phyloP scores from a whole-genome alignment of 2,888 invertebrate genomes.

The Xestia xanthographa region DNA sequence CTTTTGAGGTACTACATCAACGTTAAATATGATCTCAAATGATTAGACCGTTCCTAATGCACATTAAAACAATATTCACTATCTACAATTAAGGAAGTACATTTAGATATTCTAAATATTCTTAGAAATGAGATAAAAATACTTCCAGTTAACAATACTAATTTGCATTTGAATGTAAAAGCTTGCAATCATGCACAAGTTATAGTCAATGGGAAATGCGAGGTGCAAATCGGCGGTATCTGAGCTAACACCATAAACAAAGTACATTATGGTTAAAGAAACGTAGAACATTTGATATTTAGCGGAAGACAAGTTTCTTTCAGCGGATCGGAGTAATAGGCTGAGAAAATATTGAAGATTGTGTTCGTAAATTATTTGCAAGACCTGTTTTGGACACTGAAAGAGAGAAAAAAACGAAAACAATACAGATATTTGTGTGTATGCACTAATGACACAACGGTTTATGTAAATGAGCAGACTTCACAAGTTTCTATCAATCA shows the following conservation, averaged over 20 bases:
- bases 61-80: constrained; percentile 11
- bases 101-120: constrained; percentile 23
- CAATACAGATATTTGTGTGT: neutral
- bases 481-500: constrained; percentile 22
- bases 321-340: constrained; percentile 6
- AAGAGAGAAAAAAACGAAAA: constrained; percentile 16
- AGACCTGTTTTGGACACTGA: constrained; percentile 11
- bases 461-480: constrained; percentile 5
- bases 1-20: neutral
- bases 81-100: constrained; percentile 27
- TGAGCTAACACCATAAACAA: constrained; percentile 24
- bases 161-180: constrained; percentile 43
- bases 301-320: constrained; percentile 34
- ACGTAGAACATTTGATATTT: constrained; percentile 12
- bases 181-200: constrained; percentile 23
- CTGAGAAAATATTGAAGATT: constrained; percentile 38
- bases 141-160: neutral
- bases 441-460: neutral
- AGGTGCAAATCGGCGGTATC: constrained; percentile 18
- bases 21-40: neutral
- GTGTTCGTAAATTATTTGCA: neutral
- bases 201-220: constrained; percentile 14
- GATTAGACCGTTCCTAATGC: neutral
- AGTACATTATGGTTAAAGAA: constrained; percentile 8
- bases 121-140: constrained; percentile 22